Conservation (phyloP, 2,113 vertebrate genomes). For the Indicator maculatus region DNA sequence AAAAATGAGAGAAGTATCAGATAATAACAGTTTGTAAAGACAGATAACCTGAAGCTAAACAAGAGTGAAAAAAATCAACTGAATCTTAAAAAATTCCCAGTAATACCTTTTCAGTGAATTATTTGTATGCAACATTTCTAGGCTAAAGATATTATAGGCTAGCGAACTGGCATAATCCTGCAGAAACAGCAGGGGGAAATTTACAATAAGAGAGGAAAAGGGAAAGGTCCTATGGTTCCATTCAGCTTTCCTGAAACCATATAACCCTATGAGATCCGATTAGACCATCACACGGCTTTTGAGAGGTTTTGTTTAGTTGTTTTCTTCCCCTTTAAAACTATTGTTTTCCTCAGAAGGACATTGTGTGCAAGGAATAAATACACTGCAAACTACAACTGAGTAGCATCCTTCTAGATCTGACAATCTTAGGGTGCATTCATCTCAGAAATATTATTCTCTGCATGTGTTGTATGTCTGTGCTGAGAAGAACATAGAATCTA, state of each 20-base stretch:
- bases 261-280: not conserved
- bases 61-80: conserved; percentile 32
- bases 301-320: not conserved
- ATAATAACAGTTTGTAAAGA: conserved; percentile 26
- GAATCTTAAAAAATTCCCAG: conserved; percentile 23
- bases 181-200: conserved; percentile 20
- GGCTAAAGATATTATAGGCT: conserved; percentile 19
- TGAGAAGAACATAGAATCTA: not conserved
- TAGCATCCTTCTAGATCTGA: not conserved
- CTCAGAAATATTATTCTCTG: not conserved
- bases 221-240: conserved; percentile 7
- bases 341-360: not conserved
- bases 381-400: not conserved
- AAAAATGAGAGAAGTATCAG: conserved; percentile 43
- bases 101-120: conserved; percentile 49
- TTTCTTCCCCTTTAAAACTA: not conserved
- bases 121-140: conserved; percentile 62
- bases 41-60: conserved; percentile 44
- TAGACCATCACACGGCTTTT: not conserved
- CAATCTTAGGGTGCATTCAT: not conserved
- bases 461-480: fast-evolving
- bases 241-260: not conserved
- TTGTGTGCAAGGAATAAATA: not conserved
- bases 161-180: conserved; percentile 48
- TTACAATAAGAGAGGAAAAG: not conserved